These are phyloP conservation scores for Sinotaia quadrata DNA, from an alignment of 2,888 invertebrate species.

Conservation along the genomic window DNA sequence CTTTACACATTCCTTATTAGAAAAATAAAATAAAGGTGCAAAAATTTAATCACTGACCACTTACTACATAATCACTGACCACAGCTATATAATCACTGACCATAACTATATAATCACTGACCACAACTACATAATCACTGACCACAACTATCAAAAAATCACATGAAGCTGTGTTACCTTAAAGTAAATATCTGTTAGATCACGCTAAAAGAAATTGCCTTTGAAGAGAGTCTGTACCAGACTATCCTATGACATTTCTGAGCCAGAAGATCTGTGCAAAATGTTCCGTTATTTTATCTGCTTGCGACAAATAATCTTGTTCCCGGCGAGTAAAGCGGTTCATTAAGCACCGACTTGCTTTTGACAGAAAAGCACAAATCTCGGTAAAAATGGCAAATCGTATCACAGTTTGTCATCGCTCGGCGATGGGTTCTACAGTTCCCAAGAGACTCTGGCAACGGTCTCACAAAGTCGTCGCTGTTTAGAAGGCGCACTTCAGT, in stretches of 20 bases:
- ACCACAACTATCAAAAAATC: too few species aligned
- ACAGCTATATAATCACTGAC: too few species aligned
- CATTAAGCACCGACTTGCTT: constrained; percentile 25
- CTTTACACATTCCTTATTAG: too few species aligned
- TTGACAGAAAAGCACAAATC: constrained; percentile 32
- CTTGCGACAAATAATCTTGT: constrained; percentile 28
- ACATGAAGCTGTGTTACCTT: too few species aligned
- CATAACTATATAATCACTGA: too few species aligned
- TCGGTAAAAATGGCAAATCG: constrained; percentile 20
- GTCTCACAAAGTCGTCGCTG: neutral
- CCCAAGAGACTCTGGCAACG: neutral
- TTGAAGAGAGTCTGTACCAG: too few species aligned
- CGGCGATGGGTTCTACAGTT: constrained; percentile 3
- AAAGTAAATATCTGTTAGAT: too few species aligned
- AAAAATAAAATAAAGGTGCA: too few species aligned
- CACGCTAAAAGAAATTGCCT: too few species aligned
- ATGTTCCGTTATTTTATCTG: constrained; percentile 20
- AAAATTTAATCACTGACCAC: too few species aligned
- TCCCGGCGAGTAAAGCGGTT: constrained; percentile 27
- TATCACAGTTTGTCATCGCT: constrained; percentile 27
- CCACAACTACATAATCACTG: too few species aligned
- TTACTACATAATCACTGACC: too few species aligned
- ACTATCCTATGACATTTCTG: constrained; percentile 7
- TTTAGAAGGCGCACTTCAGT: neutral
- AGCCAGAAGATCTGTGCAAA: constrained; percentile 17